These are phyloP conservation scores for Calidris pygmaea DNA, from an alignment of 2,113 vertebrate species.

Conservation along the genomic window DNA sequence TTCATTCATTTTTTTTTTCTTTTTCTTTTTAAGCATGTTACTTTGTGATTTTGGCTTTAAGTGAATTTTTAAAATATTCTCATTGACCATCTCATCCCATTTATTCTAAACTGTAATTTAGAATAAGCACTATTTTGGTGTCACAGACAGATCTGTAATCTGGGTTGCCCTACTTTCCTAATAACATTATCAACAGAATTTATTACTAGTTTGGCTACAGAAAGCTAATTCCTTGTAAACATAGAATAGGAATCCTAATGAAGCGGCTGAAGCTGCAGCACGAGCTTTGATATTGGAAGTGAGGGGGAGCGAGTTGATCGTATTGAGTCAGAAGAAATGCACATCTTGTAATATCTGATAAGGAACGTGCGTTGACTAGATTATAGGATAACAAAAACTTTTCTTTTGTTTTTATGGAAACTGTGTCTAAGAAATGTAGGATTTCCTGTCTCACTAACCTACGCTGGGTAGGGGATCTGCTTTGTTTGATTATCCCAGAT, in stretches of 20 bases:
- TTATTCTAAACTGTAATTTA: not conserved
- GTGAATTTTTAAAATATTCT: not conserved
- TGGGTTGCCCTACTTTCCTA: not conserved
- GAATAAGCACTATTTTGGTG: not conserved
- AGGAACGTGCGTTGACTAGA: not conserved
- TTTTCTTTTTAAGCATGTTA: not conserved
- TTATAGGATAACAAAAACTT: not conserved
- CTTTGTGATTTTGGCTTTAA: not conserved
- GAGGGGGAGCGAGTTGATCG: not conserved
- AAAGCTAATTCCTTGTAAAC: slow-evolving; percentile 38
- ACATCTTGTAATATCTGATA: not conserved
- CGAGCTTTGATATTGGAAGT: not conserved
- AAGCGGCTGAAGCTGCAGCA: slow-evolving; percentile 18
- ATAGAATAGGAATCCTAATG: slow-evolving; percentile 3
- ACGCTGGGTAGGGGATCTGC: not conserved
- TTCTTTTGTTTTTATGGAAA: not conserved
- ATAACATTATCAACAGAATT: slow-evolving; percentile 2
- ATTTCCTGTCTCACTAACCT: slow-evolving; percentile 25
- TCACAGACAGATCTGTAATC: slow-evolving; percentile 11
- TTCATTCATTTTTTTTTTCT: not conserved
- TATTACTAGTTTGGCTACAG: slow-evolving; percentile 20
- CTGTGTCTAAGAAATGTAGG: not conserved
- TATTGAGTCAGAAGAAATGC: not conserved
- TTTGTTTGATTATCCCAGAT: slow-evolving; percentile 49
- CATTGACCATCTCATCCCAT: not conserved